Conservation (phyloP, 2,888 invertebrate genomes). For the Agriopis marginaria region DNA sequence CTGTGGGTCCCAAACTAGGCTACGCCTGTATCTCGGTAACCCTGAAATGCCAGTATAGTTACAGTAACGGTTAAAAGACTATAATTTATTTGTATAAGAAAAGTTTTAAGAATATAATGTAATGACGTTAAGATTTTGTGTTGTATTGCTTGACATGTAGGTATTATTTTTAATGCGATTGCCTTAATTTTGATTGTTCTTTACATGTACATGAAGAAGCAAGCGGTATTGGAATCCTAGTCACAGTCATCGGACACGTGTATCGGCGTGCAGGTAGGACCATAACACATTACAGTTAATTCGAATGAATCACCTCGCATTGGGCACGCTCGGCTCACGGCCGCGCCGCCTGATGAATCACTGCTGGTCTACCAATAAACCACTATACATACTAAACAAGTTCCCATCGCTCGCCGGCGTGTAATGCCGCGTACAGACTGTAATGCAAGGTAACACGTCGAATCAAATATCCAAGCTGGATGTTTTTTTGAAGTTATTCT, state of each 20-base stretch:
- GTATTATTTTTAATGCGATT: too few relatives aligned
- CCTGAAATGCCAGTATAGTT: too few relatives aligned
- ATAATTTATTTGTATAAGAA: too few relatives aligned
- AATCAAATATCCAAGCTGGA: background rate
- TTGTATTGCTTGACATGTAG: too few relatives aligned
- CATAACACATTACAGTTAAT: constrained; percentile 44
- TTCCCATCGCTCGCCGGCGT: constrained; percentile 12
- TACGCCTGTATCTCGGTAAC: too few relatives aligned
- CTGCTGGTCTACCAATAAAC: constrained; percentile 7
- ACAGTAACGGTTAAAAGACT: too few relatives aligned
- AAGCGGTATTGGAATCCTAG: background rate
- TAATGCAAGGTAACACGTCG: background rate
- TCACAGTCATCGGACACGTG: constrained; percentile 16
- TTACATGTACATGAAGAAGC: too few relatives aligned
- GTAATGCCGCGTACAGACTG: background rate
- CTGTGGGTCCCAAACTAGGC: too few relatives aligned
- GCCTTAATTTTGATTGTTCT: too few relatives aligned
- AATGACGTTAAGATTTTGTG: too few relatives aligned
- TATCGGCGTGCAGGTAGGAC: constrained; percentile 23
- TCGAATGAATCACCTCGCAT: constrained; percentile 46
- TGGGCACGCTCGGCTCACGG: constrained; percentile 37
- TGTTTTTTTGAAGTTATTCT: too few relatives aligned
- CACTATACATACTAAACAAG: constrained; percentile 25
- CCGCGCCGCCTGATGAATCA: constrained; percentile 38
- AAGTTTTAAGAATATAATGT: too few relatives aligned